Evolutionary conservation across 2,113 vertebrate genomes (phyloP).

Genomic region (Motacilla alba): DNA sequence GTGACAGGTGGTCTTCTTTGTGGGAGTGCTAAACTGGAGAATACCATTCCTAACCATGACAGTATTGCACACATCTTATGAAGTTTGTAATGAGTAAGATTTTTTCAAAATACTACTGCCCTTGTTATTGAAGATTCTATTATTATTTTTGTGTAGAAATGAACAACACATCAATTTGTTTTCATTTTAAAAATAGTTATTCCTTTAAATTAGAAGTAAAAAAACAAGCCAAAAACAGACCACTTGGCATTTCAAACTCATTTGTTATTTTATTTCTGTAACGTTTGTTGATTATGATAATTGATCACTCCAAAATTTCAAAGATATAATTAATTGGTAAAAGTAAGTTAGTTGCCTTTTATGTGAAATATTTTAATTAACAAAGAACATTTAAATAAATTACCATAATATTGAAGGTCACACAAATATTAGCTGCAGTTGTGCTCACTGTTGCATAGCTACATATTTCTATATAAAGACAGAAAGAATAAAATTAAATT

Average conservation of each 20-base stretch:
- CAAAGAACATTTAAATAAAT: constrained; percentile 77
- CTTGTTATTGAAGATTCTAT: background rate
- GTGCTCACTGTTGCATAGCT: background rate
- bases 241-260: constrained; percentile 54
- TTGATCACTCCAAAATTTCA: constrained; percentile 73
- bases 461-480: background rate
- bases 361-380: constrained; percentile 78
- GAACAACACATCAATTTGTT: background rate
- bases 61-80: background rate
- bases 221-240: constrained; percentile 23
- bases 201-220: background rate
- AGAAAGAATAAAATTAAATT: constrained; percentile 11
- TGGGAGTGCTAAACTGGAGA: background rate
- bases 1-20: background rate
- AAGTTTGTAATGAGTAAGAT: background rate
- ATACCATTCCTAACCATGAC: background rate
- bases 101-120: background rate
- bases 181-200: background rate
- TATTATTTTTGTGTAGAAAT: background rate
- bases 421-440: constrained; percentile 61
- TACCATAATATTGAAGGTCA: constrained; percentile 78
- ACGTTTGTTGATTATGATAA: constrained; percentile 77
- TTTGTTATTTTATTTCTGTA: constrained; percentile 72
- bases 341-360: constrained; percentile 67
- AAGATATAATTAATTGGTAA: constrained; percentile 72